Percentiles rank a stretch among this genome's conserved stretches.
phyloP scores from a whole-genome alignment of 2,113 vertebrate species.

The Hiodon tergisus region DNA sequence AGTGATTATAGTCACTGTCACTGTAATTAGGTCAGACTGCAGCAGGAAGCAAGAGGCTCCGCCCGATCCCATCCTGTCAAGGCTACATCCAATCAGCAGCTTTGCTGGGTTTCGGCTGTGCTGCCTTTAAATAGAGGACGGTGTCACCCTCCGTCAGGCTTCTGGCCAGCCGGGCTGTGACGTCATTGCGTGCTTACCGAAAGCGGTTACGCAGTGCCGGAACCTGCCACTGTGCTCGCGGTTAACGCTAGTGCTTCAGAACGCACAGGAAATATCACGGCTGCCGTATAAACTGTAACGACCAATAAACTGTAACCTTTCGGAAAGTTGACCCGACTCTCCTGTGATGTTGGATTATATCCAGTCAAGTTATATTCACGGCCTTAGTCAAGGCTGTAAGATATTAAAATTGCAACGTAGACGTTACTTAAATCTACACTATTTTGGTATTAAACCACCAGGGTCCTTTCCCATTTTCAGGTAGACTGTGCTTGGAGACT shows the following conservation, averaged over 20 bases:
- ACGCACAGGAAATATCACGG: no score
- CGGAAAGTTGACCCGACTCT: no score
- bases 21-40: slow-evolving; percentile 4
- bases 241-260: no score
- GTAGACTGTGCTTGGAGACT: background rate
- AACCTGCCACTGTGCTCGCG: no score
- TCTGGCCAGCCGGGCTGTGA: background rate
- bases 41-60: background rate
- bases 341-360: no score
- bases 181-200: background rate
- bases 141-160: background rate
- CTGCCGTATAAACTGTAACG: no score
- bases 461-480: background rate
- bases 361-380: no score
- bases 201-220: no score
- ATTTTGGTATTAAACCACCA: background rate
- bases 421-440: background rate
- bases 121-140: slow-evolving; percentile 10
- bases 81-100: background rate
- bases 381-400: no score
- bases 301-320: no score
- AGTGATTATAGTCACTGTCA: slow-evolving; percentile 36
- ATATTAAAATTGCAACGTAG: no score
- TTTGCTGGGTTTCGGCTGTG: background rate
- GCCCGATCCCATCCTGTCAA: background rate